Conservation (phyloP, 2,888 invertebrate species). For the Drosophila subsilvestris region DNA sequence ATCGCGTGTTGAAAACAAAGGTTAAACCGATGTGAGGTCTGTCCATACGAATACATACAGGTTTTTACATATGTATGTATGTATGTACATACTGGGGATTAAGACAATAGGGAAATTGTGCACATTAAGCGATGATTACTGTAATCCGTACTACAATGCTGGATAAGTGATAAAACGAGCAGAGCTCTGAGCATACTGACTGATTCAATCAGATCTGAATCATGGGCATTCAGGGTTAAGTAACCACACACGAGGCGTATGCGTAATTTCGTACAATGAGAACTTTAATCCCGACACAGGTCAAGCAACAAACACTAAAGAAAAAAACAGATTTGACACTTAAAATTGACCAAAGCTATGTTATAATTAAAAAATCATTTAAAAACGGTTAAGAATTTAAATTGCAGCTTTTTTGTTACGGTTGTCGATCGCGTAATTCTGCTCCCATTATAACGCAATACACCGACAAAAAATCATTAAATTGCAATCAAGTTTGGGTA, state of each 20-base stretch:
- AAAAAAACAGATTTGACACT: background rate
- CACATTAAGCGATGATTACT: slow-evolving; percentile 54
- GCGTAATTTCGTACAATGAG: slow-evolving; percentile 26
- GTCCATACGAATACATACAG: background rate
- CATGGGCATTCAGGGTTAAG: slow-evolving; percentile 27
- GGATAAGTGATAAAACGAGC: slow-evolving; percentile 2
- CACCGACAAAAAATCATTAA: background rate
- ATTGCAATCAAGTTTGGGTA: too few species aligned
- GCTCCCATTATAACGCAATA: background rate
- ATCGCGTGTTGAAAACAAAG: slow-evolving; percentile 28
- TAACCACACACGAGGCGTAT: slow-evolving; percentile 32
- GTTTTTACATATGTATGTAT: slow-evolving; percentile 13
- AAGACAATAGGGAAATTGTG: slow-evolving; percentile 69
- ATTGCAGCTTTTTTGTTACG: background rate
- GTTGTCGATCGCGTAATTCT: too few species aligned
- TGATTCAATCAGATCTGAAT: slow-evolving; percentile 34
- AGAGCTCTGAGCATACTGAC: slow-evolving; percentile 11
- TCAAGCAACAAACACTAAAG: slow-evolving; percentile 16
- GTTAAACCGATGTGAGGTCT: slow-evolving; percentile 15
- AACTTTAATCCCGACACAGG: slow-evolving; percentile 20
- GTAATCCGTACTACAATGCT: slow-evolving; percentile 35
- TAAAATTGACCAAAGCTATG: background rate
- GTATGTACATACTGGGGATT: slow-evolving; percentile 32
- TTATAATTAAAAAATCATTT: background rate
- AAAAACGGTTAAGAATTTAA: background rate